phyloP scores from a whole-genome alignment of 1,140 invertebrate species.

The Leguminivora glycinivorella region DNA sequence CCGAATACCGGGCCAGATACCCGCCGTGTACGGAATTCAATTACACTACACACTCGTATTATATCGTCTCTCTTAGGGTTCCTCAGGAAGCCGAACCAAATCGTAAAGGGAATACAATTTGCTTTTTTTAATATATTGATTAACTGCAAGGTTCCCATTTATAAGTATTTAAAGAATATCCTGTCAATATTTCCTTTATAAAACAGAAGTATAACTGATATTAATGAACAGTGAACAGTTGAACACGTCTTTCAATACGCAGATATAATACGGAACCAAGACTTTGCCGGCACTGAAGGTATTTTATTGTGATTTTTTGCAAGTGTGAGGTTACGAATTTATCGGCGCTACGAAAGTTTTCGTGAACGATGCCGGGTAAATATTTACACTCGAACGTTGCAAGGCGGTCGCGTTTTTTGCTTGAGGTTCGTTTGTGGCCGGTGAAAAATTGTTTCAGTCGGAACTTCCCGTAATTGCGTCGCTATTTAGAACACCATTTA shows the following conservation, averaged over 20 bases:
- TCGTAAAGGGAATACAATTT: background rate
- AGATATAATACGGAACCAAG: conserved; percentile 1
- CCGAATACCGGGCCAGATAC: conserved; percentile 45
- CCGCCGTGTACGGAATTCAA: conserved; percentile 64
- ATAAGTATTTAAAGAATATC: background rate
- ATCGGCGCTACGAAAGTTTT: conserved; percentile 58
- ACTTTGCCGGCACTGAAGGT: conserved; percentile 36
- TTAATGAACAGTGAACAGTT: too few species aligned
- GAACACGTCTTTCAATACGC: background rate
- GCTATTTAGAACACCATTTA: conserved; percentile 34
- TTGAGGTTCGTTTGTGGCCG: conserved; percentile 52
- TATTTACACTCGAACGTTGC: conserved; percentile 66
- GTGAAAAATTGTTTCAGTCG: conserved; percentile 50
- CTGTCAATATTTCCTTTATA: too few species aligned
- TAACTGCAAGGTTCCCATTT: background rate
- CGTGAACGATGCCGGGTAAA: conserved; percentile 57
- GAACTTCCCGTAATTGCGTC: conserved; percentile 40
- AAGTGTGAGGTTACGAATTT: conserved; percentile 53
- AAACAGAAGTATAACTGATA: too few species aligned
- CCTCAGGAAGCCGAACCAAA: background rate
- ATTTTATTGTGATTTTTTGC: conserved; percentile 48
- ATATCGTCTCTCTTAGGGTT: conserved; percentile 20
- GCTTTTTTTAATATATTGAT: background rate
- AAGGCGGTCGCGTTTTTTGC: conserved; percentile 53
- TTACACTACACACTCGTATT: conserved; percentile 46